Percentiles rank a stretch among this genome's conserved stretches.
Evolutionary conservation across 2,113 vertebrate species (phyloP).

Genomic region (Bungarus multicinctus): DNA sequence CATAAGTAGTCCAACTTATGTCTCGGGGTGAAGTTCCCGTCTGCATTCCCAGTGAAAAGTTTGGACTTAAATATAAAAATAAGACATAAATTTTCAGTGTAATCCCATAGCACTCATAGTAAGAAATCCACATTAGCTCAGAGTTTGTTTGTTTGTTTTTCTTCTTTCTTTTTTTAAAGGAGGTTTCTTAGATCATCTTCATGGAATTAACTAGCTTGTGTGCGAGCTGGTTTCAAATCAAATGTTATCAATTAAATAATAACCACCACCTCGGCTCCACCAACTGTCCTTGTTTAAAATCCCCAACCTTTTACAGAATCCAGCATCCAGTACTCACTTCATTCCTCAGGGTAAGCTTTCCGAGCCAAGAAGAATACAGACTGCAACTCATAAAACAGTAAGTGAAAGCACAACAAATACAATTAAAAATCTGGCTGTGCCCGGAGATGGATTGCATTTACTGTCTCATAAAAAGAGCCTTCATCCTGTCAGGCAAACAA

Average conservation of each 20-base stretch:
- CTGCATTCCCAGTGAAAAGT: not conserved
- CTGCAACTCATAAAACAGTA: slow-evolving; percentile 69
- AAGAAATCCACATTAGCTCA: not conserved
- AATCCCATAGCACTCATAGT: not conserved
- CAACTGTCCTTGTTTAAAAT: slow-evolving; percentile 14
- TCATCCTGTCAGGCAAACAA: slow-evolving; percentile 70
- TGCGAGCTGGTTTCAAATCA: not conserved
- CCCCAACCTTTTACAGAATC: slow-evolving; percentile 50
- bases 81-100: not conserved
- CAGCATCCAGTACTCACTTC: slow-evolving; percentile 56
- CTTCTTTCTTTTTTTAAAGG: not conserved
- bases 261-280: not conserved
- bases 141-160: too few species aligned
- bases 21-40: not conserved
- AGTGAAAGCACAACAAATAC: slow-evolving; percentile 68
- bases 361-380: slow-evolving; percentile 55
- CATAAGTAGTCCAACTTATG: not conserved
- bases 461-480: slow-evolving; percentile 68
- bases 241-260: slow-evolving; percentile 12
- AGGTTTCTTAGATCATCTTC: not conserved
- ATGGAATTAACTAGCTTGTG: not conserved
- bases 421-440: slow-evolving; percentile 70
- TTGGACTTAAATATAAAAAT: not conserved
- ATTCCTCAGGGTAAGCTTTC: slow-evolving; percentile 53
- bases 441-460: slow-evolving; percentile 69